These are phyloP conservation scores for Patella vulgata DNA, from an alignment of 1,140 invertebrate genomes.

Conservation along the genomic window DNA sequence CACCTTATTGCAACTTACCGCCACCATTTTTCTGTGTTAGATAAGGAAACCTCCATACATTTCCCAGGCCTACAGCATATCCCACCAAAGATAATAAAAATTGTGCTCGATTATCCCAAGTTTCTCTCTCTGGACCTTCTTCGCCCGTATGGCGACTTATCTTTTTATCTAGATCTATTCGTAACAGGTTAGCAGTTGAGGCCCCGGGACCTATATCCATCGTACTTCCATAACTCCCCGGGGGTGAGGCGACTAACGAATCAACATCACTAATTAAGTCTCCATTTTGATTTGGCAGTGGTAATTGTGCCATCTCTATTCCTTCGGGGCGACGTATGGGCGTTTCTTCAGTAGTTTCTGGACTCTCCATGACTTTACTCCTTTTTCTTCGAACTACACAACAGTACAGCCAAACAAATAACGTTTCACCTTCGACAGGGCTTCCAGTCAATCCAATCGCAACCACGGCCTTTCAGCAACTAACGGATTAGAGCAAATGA, in stretches of 20 bases:
- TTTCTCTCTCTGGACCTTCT: constrained; percentile 35
- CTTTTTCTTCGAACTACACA: too few species aligned
- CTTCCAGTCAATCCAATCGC: too few species aligned
- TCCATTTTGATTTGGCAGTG: constrained; percentile 1
- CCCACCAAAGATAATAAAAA: constrained; percentile 68
- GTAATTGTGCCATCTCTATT: constrained; percentile 11
- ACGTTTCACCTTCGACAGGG: too few species aligned
- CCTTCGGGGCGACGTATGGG: too few species aligned
- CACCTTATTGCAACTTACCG: constrained; percentile 70
- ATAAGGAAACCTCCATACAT: constrained; percentile 95
- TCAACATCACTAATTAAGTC: background rate
- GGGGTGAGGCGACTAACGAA: background rate
- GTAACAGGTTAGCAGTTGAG: constrained; percentile 47
- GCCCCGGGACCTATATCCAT: constrained; percentile 41
- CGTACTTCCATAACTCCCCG: constrained; percentile 26
- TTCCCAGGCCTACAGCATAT: constrained; percentile 75
- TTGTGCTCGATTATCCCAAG: constrained; percentile 55
- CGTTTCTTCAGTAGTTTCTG: too few species aligned
- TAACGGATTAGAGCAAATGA: too few species aligned
- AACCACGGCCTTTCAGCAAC: too few species aligned
- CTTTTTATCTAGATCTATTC: constrained; percentile 49
- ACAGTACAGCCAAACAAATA: too few species aligned
- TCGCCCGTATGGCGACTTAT: constrained; percentile 48
- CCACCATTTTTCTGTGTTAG: constrained; percentile 94
- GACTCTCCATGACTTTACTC: too few species aligned